A percentile compares a stretch with the other conserved stretches of the same genome.
Conservation (phyloP, 23 tunicate genomes). For the Styela clava region DNA sequence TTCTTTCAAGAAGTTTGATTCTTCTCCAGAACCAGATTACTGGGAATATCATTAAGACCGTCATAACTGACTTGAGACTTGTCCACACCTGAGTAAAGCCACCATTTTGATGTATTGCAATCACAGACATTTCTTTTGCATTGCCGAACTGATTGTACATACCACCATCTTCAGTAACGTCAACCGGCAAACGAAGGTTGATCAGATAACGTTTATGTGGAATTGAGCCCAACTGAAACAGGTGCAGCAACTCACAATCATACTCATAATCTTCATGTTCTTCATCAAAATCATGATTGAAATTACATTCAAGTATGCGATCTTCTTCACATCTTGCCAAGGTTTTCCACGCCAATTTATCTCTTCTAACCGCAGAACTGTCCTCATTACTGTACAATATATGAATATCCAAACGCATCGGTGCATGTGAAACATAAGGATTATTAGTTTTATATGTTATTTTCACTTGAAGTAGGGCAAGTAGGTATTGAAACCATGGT, state of each 20-base stretch:
- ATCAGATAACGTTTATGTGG: constrained; percentile 72
- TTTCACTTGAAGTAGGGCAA: constrained; percentile 31
- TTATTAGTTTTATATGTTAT: constrained; percentile 32
- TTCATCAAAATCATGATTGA: constrained; percentile 34
- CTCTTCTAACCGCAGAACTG: background rate
- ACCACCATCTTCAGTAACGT: background rate
- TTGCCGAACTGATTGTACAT: constrained; percentile 24
- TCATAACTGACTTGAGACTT: constrained; percentile 44
- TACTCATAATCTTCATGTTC: constrained; percentile 27
- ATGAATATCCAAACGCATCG: constrained; percentile 35
- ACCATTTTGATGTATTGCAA: constrained; percentile 80
- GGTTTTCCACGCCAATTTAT: constrained; percentile 47
- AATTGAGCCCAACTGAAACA: constrained; percentile 77
- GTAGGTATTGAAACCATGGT: constrained; percentile 79
- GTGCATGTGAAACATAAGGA: constrained; percentile 24
- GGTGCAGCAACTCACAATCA: constrained; percentile 69
- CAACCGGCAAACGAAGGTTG: constrained; percentile 54
- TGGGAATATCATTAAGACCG: constrained; percentile 58
- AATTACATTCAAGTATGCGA: constrained; percentile 52
- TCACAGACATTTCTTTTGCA: constrained; percentile 25
- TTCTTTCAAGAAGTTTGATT: constrained; percentile 41
- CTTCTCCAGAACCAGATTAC: constrained; percentile 80
- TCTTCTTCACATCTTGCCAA: constrained; percentile 39
- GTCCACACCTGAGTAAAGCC: constrained; percentile 88
- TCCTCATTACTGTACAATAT: constrained; percentile 52